Base-by-base conservation (phyloP, 2,113 vertebrate genomes). In the Promerops cafer region DNA sequence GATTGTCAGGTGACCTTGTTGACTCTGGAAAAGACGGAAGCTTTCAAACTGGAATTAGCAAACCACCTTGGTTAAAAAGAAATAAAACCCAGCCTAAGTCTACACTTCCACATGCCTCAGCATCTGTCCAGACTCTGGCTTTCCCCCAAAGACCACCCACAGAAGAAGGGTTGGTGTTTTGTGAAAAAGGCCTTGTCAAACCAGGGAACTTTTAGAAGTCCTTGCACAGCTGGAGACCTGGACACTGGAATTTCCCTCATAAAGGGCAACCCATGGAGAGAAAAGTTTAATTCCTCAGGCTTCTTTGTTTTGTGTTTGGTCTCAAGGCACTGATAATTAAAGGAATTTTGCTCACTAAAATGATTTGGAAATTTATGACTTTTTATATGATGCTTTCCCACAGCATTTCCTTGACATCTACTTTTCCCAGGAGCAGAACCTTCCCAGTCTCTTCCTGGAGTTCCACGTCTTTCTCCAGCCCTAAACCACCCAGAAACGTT, bases 101-200 rank as follows among this genome's bases (percentile, higher is more conserved):
- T n/a, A 7, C 22, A 17, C 6, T 83, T 66, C 45, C 53, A 20
- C 5, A 3, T 5, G n/a, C 37, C 49, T 52, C 14, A 4, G 52
- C 45, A 60, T n/a, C 37, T 39, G 72, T 74, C 30, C 45, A 14
- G n/a, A 28, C 5, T 3, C 14, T 5, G 13, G 18, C 19, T 33
- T 63, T 24, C 9, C 47, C 40, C 20, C 12, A 1, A 45, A 66
- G 17, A 39, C 60, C 45, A 31, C 23, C 37, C 2, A 3, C 21
- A 37, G 26, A 28, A 69, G 13, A 53, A 0, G 2, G 4, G 44
- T 18, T 39, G 3, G 42, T 9, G 6, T 4, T 1, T 1, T 2
- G 20, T 5, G 9, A 17, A 63, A 47, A 52, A 30, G 2, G 20
- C 19, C 12, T 6, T 13, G 10, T 3, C 47, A 45, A 45, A 15